A percentile compares a stretch with the other conserved stretches of the same genome.
These are phyloP conservation scores for Microtus ochrogaster DNA, from an alignment of 2,113 vertebrate species.

Conservation along the genomic window DNA sequence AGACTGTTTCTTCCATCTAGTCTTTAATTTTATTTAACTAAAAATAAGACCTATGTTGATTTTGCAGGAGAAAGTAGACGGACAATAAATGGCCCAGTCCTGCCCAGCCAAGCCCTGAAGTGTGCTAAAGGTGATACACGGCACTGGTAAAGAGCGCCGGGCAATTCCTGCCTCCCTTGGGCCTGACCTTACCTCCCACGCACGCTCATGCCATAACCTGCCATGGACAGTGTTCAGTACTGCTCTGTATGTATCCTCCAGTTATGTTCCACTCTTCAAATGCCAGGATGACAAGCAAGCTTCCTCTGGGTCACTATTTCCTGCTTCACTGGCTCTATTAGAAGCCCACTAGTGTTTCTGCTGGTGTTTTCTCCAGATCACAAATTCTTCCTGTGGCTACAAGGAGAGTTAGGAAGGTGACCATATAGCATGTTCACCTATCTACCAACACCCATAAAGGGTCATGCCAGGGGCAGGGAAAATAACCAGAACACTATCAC, in stretches of 20 bases:
- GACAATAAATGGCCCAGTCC: not conserved
- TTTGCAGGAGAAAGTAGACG: conserved; percentile 58
- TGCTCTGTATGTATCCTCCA: not conserved
- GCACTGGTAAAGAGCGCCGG: not conserved
- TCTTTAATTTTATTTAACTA: conserved; percentile 50
- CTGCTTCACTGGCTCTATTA: not conserved
- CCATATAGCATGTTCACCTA: not conserved
- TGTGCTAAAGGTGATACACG: not conserved
- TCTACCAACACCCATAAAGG: not conserved
- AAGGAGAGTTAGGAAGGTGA: not conserved
- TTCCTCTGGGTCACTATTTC: not conserved
- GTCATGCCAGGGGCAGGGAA: not conserved
- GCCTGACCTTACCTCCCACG: not conserved
- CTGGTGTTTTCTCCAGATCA: too few species aligned
- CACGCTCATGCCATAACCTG: not conserved
- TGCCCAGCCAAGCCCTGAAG: not conserved
- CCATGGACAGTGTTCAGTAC: not conserved
- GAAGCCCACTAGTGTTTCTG: not conserved
- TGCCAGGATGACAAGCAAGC: not conserved
- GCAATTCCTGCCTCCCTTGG: not conserved
- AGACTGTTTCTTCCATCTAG: conserved; percentile 42
- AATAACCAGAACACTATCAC: not conserved
- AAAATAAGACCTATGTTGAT: conserved; percentile 63
- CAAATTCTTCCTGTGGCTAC: not conserved
- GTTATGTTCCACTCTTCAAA: not conserved